These are phyloP conservation scores for Eupithecia subfuscata DNA, from an alignment of 2,888 invertebrate genomes.

Conservation along the genomic window DNA sequence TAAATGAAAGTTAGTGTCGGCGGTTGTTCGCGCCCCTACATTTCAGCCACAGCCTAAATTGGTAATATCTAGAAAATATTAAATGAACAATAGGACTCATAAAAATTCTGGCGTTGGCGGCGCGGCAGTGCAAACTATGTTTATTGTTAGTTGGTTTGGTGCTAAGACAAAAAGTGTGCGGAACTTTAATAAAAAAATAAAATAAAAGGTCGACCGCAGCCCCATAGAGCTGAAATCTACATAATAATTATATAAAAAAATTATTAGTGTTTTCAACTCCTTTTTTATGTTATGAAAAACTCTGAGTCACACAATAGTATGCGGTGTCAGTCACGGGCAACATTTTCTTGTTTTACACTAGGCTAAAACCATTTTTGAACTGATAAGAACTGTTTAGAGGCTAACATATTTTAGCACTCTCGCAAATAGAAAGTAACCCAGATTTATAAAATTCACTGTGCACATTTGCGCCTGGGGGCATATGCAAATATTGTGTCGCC, in stretches of 20 bases:
- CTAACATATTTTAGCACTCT: neutral
- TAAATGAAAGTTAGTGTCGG: conserved; percentile 49
- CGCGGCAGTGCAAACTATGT: too few species aligned
- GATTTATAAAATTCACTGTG: conserved; percentile 15
- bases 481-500: conserved; percentile 47
- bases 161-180: too few species aligned
- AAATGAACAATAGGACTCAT: too few species aligned
- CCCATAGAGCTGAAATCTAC: neutral
- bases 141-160: too few species aligned
- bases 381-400: neutral
- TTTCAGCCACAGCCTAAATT: conserved; percentile 21
- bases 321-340: neutral
- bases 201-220: neutral
- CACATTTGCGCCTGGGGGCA: conserved; percentile 38
- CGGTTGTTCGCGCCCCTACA: conserved; percentile 38
- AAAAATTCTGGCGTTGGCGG: too few species aligned
- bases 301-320: neutral
- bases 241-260: neutral
- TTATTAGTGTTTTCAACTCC: neutral
- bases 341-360: neutral
- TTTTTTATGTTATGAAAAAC: neutral
- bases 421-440: neutral
- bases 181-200: neutral
- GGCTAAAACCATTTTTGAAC: neutral
- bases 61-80: neutral